A percentile compares a stretch with the other conserved stretches of the same genome.
These are phyloP conservation scores for Pomacea canaliculata DNA, from an alignment of 2,888 invertebrate species.

Conservation along the genomic window DNA sequence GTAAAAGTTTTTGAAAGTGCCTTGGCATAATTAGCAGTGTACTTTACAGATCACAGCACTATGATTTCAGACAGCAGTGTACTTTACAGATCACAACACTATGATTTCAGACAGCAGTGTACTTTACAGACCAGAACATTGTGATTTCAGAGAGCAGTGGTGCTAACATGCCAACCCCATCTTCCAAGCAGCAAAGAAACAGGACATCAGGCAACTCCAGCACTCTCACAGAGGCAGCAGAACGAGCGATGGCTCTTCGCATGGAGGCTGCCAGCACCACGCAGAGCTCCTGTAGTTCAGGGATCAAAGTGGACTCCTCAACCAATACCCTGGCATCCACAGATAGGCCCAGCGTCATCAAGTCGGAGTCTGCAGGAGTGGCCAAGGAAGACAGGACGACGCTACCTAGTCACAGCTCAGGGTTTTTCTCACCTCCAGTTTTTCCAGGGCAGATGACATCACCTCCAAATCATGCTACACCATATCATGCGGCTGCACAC, in stretches of 20 bases:
- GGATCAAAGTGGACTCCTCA: neutral
- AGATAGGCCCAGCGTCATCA: slow-evolving; percentile 5
- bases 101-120: too few relatives aligned
- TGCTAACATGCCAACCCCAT: neutral
- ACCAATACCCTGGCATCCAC: neutral
- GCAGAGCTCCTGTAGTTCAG: neutral
- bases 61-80: too few relatives aligned
- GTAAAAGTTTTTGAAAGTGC: too few relatives aligned
- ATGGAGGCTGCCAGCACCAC: slow-evolving; percentile 12
- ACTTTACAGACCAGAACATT: too few relatives aligned
- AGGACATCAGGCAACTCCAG: slow-evolving; percentile 3
- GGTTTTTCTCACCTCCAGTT: slow-evolving; percentile 18
- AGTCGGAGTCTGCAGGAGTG: neutral
- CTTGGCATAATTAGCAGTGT: too few relatives aligned
- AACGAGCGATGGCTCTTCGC: slow-evolving; percentile 23
- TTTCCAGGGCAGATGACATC: slow-evolving; percentile 22
- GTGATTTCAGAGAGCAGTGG: too few relatives aligned
- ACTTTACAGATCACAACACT: too few relatives aligned
- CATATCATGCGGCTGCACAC: slow-evolving; percentile 24
- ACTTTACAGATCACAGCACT: too few relatives aligned
- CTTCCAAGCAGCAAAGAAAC: neutral
- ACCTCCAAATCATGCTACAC: slow-evolving; percentile 11
- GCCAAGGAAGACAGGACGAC: neutral
- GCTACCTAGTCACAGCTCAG: neutral
- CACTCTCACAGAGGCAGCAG: slow-evolving; percentile 20